Evolutionary conservation across 2,113 vertebrate species (phyloP), one percentile per base, ranked within the genome.

Genomic region (Hydropotes inermis): DNA sequence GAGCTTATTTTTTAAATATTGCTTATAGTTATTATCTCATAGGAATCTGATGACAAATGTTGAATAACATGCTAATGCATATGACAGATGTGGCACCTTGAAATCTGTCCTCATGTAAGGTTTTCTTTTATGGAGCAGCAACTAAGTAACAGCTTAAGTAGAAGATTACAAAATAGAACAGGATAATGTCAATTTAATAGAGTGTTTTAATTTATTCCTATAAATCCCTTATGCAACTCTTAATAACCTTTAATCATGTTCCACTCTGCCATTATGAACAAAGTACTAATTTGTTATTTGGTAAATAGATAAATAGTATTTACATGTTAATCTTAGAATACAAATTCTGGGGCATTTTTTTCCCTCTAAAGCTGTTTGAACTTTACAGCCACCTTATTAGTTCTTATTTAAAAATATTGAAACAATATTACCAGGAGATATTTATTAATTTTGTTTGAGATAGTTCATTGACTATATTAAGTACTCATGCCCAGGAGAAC

Each of bases 351-450:
- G 95, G 43, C 21, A 12, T 50, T 25, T 43, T 61, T 97, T 70
- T 11, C 1, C 11, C 43, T 64, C 12, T 95, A 30, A 91, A 87
- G 33, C n/a, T 89, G 10, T 94, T 98, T 89, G 67, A 86, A 89
- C 13, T 95, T 96, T 86, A 85, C 23, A 58, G 33, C 30, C 19
- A 54, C 25, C 74, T 96, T 70, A 95, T 7, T 52, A 45, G 84
- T 67, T 79, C 61, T 87, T 52, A 57, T 97, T 97, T 74, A 92
- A 95, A 94, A 97, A 70, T 55, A 61, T 15, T 89, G 57, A 87
- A 97, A 54, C 78, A 92, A 21, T 94, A 85, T 67, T 91, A 58
- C 54, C 27, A n/a, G 50, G 45, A 6, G 17, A 93, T 81, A 85
- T 76, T 86, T 94, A n/a, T 93, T 88, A 55, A 89, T 55, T 92